phyloP scores from a whole-genome alignment of 1,140 invertebrate genomes.

The Oncopeltus fasciatus region DNA sequence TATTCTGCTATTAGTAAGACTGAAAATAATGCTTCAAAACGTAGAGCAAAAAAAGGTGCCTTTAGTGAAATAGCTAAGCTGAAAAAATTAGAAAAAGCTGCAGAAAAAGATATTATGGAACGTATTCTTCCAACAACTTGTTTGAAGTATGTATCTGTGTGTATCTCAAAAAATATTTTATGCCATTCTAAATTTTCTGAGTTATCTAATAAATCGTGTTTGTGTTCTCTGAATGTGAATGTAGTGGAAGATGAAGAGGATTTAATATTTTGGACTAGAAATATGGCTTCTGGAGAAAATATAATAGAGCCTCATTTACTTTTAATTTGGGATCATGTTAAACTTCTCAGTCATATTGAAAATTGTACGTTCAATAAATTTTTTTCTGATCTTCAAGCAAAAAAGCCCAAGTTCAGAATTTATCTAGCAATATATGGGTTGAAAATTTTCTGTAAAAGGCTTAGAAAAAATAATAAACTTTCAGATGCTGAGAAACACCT shows the following conservation, averaged over 20 bases:
- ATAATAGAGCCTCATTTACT: not conserved
- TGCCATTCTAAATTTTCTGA: not conserved
- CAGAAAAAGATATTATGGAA: not conserved
- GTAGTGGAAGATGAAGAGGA: not conserved
- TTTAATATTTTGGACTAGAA: not conserved
- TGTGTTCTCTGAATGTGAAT: not conserved
- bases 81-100: too few species aligned
- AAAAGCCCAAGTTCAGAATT: not conserved
- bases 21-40: not conserved
- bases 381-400: not conserved
- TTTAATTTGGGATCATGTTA: not conserved
- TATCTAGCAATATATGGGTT: not conserved
- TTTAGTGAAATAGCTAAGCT: not conserved
- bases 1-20: not conserved
- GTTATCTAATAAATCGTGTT: not conserved
- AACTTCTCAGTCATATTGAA: not conserved
- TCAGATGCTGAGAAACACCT: not conserved
- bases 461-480: not conserved
- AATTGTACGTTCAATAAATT: not conserved
- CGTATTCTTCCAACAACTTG: not conserved
- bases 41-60: not conserved
- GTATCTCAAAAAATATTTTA: not conserved
- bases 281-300: not conserved
- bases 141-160: not conserved
- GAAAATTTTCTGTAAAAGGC: not conserved